A percentile compares a stretch with the other conserved stretches of the same genome.
Evolutionary conservation across 2,797 vertebrate species (phyloP).

Genomic region (Vespertilio murinus): DNA sequence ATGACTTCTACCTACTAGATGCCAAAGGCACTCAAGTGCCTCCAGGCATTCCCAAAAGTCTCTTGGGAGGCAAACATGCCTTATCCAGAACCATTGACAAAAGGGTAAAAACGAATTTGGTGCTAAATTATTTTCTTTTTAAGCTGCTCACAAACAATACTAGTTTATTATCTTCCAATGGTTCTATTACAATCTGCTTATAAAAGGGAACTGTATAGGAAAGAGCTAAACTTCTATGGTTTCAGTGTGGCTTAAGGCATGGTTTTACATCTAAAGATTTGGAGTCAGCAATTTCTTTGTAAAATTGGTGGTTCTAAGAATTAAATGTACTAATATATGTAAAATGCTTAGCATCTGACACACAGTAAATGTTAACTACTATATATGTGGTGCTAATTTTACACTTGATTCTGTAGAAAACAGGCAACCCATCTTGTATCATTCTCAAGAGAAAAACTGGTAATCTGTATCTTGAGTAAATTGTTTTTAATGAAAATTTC

Average conservation of each 20-base stretch:
- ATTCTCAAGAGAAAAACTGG: slow-evolving; percentile 7
- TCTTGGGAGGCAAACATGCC: background rate
- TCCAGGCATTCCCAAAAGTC: background rate
- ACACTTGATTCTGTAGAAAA: background rate
- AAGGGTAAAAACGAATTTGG: background rate
- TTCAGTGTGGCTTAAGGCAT: background rate
- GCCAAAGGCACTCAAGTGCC: background rate
- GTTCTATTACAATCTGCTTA: background rate
- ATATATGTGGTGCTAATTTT: background rate
- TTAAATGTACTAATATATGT: background rate
- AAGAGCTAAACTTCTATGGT: background rate
- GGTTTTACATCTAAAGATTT: background rate
- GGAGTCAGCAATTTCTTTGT: background rate
- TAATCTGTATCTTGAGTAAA: background rate
- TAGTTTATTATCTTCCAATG: background rate
- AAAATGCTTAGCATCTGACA: background rate
- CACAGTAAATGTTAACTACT: background rate
- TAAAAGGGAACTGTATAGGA: background rate
- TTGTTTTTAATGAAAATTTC: slow-evolving; percentile 22
- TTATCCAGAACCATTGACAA: background rate
- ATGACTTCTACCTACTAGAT: background rate
- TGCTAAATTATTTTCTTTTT: background rate
- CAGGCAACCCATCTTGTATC: background rate
- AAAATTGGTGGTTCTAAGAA: slow-evolving; percentile 21
- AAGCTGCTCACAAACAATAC: background rate